Evolutionary conservation across 2,888 invertebrate genomes (phyloP), one percentile per base, ranked within the genome.

Genomic region (Parelbella ahira): DNA sequence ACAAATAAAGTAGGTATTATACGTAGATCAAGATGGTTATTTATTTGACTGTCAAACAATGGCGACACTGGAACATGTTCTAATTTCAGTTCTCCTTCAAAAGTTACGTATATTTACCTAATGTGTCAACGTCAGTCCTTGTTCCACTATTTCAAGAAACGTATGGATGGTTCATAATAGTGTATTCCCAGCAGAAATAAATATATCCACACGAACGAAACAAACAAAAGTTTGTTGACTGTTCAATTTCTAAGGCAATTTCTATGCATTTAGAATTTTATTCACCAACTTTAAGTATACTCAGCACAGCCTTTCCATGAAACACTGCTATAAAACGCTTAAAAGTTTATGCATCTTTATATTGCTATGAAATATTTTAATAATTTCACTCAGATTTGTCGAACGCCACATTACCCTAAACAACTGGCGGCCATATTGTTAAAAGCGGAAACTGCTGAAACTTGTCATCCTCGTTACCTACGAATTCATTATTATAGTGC

Each of bases 201-300:
- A 75, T 74, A 70, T 67, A 71, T 76, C 72, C 77, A 76, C 79
- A 81, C 64, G 63, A 77, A 69, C 74, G 74, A 75, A 83, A 84
- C 83, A 87, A 88, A 88, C 87, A 88, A 88, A 84, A 86, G 83
- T 88, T 88, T 88, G 88, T 88, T 88, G 88, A 87, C 86, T 88
- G 82, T 83, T 82, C 81, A 82, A 82, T 81, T 81, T 84, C 67
- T 73, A 78, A 76, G 70, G 69, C 69, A 72, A 77, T 78, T 68
- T 72, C 61, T 67, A 64, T 63, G 67, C 74, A 75, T 81, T 74
- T 70, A 77, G 75, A 79, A 72, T 65, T 79, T 78, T 74, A 69
- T 67, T 70, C 77, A 81, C 77, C 67, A 76, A 72, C 64, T 76
- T 63, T 69, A 71, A 70, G 64, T 66, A 70, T 75, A 58, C 66